A percentile compares a stretch with the other conserved stretches of the same genome.
These are phyloP conservation scores for Saimiri boliviensis DNA, from an alignment of 2,113 vertebrate species.

Conservation along the genomic window DNA sequence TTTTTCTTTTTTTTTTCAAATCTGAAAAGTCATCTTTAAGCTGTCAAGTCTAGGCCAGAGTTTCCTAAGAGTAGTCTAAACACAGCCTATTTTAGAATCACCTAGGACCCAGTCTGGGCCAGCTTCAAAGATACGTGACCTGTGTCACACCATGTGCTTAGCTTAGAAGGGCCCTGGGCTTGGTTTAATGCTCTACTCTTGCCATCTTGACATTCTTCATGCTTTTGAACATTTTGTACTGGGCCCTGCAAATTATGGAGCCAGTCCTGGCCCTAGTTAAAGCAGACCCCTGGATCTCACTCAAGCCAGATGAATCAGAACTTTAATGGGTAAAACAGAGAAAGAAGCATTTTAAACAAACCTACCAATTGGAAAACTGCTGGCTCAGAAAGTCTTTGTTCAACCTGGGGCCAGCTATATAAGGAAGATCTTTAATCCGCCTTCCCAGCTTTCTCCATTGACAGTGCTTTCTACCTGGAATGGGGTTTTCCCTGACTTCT, in stretches of 20 bases:
- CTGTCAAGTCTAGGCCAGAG: neutral
- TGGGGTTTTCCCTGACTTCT: neutral
- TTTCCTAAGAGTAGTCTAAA: neutral
- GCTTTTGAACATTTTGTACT: neutral
- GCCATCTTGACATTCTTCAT: neutral
- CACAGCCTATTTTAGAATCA: neutral
- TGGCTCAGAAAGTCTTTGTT: neutral
- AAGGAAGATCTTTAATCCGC: neutral
- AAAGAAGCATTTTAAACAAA: neutral
- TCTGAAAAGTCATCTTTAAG: neutral
- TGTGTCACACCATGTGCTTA: fast-evolving
- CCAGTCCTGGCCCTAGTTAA: neutral
- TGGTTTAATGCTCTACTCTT: neutral
- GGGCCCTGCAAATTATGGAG: neutral
- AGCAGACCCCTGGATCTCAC: neutral
- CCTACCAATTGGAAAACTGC: neutral
- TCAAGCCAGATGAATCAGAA: neutral
- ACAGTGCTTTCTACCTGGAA: neutral
- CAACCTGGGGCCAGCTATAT: neutral
- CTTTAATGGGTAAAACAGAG: neutral
- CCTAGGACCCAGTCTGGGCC: neutral
- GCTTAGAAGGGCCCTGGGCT: neutral
- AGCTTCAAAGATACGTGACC: fast-evolving
- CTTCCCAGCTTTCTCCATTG: neutral
- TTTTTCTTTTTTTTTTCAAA: neutral